Evolutionary conservation across 1,140 invertebrate genomes (phyloP).

Genomic region (Sycophaga agraensis): DNA sequence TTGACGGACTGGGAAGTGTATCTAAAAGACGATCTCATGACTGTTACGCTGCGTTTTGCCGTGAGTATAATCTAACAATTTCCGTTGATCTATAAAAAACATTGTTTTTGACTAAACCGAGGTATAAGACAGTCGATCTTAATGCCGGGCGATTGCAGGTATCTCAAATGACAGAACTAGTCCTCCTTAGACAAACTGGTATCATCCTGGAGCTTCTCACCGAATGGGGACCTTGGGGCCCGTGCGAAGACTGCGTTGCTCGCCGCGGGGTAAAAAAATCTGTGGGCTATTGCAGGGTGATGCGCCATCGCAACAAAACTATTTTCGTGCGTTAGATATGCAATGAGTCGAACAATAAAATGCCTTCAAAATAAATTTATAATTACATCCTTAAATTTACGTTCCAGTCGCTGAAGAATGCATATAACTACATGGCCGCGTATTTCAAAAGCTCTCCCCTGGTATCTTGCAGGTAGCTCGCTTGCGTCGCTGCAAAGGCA

Average conservation of each 20-base stretch:
- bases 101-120: too few species aligned
- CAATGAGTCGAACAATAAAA: too few species aligned
- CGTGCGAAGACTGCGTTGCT: constrained; percentile 43
- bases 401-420: too few species aligned
- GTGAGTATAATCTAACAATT: constrained; percentile 36
- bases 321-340: too few species aligned
- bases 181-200: constrained; percentile 42
- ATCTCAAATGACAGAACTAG: constrained; percentile 45
- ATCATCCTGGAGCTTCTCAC: constrained; percentile 45
- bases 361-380: too few species aligned
- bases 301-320: constrained; percentile 38
- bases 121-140: too few species aligned
- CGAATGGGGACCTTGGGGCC: constrained; percentile 46
- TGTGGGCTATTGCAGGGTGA: constrained; percentile 44
- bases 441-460: constrained; percentile 25
- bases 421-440: too few species aligned
- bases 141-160: too few species aligned
- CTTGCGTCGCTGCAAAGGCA: too few species aligned
- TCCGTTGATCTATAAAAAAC: too few species aligned
- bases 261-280: constrained; percentile 41
- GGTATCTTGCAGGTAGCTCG: constrained; percentile 49
- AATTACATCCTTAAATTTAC: too few species aligned
- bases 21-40: constrained; percentile 51
- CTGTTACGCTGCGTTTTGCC: constrained; percentile 45
- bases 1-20: constrained; percentile 55